Conservation (phyloP, 2,888 invertebrate species). For the Emesis russula region DNA sequence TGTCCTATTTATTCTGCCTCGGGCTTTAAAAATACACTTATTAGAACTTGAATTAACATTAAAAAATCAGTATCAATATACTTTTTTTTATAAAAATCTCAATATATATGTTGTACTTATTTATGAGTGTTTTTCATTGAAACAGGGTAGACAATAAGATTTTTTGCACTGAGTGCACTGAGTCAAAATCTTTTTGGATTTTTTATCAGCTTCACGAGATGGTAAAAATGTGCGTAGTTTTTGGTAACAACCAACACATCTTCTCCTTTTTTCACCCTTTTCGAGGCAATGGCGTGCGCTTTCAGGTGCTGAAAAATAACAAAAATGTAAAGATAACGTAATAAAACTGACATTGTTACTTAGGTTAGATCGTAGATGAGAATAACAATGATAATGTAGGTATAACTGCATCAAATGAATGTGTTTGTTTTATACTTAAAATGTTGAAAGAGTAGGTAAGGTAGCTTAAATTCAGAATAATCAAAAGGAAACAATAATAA, state of each 20-base stretch:
- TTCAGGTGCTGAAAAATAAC: slow-evolving; percentile 15
- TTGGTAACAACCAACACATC: slow-evolving; percentile 9
- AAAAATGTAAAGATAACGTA: slow-evolving; percentile 15
- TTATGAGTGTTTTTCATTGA: slow-evolving; percentile 26
- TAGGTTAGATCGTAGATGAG: slow-evolving; percentile 15
- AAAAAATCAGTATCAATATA: slow-evolving; percentile 15
- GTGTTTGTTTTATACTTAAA: slow-evolving; percentile 61
- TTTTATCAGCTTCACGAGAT: slow-evolving; percentile 29
- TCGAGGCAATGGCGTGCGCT: slow-evolving; percentile 15
- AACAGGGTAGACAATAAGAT: slow-evolving; percentile 43
- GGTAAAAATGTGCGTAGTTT: slow-evolving; percentile 15
- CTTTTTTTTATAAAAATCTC: slow-evolving; percentile 6
- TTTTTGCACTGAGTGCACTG: slow-evolving; percentile 43
- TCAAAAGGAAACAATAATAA: slow-evolving; percentile 70
- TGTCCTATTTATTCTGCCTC: slow-evolving; percentile 15
- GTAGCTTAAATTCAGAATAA: slow-evolving; percentile 66
- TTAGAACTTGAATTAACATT: slow-evolving; percentile 15
- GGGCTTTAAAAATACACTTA: slow-evolving; percentile 15
- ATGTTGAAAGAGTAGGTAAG: slow-evolving; percentile 65
- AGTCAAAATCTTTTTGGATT: slow-evolving; percentile 43
- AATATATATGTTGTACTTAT: slow-evolving; percentile 12
- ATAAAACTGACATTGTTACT: slow-evolving; percentile 15
- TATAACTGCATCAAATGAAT: slow-evolving; percentile 65
- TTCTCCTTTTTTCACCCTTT: slow-evolving; percentile 15
- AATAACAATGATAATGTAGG: slow-evolving; percentile 65